Evolutionary conservation across 2,888 invertebrate species (phyloP), one percentile per base, ranked within the genome.

Genomic region (Pterostichus niger): DNA sequence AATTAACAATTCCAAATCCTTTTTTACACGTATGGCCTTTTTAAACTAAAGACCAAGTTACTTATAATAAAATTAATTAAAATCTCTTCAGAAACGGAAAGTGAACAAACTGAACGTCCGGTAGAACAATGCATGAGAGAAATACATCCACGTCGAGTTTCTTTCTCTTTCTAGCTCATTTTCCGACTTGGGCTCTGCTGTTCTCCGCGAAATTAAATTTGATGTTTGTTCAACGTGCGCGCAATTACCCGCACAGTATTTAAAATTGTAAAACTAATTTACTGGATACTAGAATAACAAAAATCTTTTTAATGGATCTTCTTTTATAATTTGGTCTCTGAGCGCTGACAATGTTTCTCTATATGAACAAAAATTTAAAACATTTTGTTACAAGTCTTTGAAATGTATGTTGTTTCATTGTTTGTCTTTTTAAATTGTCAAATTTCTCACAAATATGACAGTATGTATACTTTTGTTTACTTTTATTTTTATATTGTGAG

Each of bases 211-310:
- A 75, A 75, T 75, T 75, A 75, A 75, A 75, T 75, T 75, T 54
- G 75, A 75, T 75, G 75, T 75, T 75, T 75, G 75, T 31, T 75
- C 54, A 75, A 31, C 31, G 52, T 13, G 75, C 35, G 52, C 33
- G 24, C 75, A 75, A 75, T 75, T 75, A 75, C 35, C 33, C 52
- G 75, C n/a, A 24, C 13, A 52, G 75, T 75, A 33, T 52, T 75
- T 75, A 52, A 75, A 75, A 75, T 75, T 75, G 75, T 54, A 31
- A 75, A 52, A 75, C 52, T 75, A 75, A 75, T 75, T 52, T 75
- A 13, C 52, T 52, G 40, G 49, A 52, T 75, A 52, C 35, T 75
- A 75, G 9, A 75, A 75, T 75, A 75, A 75, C 75, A 75, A 49
- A 33, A 75, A 13, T 52, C 75, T 52, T 71, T 64, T 71, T 56